Percentiles rank a stretch among this genome's conserved stretches.
Conservation (phyloP, 2,113 vertebrate species). For the Pycnonotus jocosus region DNA sequence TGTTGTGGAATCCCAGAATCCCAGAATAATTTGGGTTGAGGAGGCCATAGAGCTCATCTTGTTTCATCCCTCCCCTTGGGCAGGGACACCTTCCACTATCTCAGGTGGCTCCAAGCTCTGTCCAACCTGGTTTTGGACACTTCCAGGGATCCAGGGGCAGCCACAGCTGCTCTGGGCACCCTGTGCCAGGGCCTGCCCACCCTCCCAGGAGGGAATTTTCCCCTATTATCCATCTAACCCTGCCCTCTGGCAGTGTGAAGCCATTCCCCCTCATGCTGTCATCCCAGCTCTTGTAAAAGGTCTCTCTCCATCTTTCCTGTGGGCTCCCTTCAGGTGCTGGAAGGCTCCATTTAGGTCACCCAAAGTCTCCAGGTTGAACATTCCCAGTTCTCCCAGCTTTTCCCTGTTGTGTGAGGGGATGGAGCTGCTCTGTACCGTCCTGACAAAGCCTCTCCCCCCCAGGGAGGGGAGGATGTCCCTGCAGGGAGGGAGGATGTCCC, state of each 20-base stretch:
- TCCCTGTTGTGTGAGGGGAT: rapidly evolving
- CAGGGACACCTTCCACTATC: not conserved
- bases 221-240: not conserved
- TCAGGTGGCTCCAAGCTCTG: not conserved
- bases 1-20: not conserved
- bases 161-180: not conserved
- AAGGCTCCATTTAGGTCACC: not conserved
- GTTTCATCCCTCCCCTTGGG: not conserved
- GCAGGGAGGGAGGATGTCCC: not conserved
- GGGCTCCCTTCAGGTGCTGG: not conserved
- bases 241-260: not conserved
- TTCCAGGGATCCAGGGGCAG: not conserved
- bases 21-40: not conserved
- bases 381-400: not conserved
- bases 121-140: not conserved
- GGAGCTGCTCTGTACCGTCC: rapidly evolving
- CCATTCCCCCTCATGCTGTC: not conserved
- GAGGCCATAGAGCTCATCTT: not conserved
- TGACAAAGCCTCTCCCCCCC: rapidly evolving
- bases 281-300: no score
- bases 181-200: not conserved
- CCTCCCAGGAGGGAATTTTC: not conserved
- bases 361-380: not conserved
- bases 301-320: not conserved
- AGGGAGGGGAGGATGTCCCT: not conserved